phyloP scores from a whole-genome alignment of 2,888 invertebrate genomes.

The Campopleginae sp. region DNA sequence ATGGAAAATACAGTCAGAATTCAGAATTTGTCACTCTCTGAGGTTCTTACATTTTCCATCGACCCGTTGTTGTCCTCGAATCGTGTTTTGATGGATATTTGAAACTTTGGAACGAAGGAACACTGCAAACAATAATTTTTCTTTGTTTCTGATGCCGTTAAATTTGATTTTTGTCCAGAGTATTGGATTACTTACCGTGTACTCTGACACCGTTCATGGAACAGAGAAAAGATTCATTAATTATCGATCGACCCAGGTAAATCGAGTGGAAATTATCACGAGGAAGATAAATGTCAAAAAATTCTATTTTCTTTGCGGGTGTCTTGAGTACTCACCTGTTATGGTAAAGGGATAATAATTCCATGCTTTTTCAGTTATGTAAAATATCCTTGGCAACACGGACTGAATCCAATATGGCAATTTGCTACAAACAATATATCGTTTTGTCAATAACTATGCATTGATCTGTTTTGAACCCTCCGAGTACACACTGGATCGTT shows the following conservation, averaged over 20 bases:
- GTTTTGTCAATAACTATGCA: neutral
- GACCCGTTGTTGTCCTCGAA: conserved; percentile 96
- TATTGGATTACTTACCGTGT: conserved; percentile 87
- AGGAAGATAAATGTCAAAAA: neutral
- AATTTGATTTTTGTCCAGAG: neutral
- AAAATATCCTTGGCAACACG: conserved; percentile 95
- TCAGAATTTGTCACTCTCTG: neutral
- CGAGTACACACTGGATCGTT: neutral
- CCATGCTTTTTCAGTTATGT: conserved; percentile 97
- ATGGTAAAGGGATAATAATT: conserved; percentile 97
- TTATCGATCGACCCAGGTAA: neutral
- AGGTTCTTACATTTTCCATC: conserved; percentile 93
- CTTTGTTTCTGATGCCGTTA: neutral
- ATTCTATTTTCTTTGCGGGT: neutral
- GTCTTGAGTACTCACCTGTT: conserved; percentile 86
- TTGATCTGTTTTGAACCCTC: neutral
- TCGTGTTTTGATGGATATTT: conserved; percentile 93
- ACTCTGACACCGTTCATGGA: conserved; percentile 85
- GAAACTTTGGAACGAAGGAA: conserved; percentile 94
- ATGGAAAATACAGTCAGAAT: too few relatives aligned
- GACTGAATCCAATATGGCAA: conserved; percentile 96
- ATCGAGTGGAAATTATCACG: neutral
- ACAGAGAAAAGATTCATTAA: conserved; percentile 63
- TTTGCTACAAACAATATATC: conserved; percentile 86
- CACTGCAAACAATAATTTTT: conserved; percentile 87